A percentile compares a stretch with the other conserved stretches of the same genome.
phyloP scores from a whole-genome alignment of 2,113 vertebrate genomes.

The Labrus mixtus region DNA sequence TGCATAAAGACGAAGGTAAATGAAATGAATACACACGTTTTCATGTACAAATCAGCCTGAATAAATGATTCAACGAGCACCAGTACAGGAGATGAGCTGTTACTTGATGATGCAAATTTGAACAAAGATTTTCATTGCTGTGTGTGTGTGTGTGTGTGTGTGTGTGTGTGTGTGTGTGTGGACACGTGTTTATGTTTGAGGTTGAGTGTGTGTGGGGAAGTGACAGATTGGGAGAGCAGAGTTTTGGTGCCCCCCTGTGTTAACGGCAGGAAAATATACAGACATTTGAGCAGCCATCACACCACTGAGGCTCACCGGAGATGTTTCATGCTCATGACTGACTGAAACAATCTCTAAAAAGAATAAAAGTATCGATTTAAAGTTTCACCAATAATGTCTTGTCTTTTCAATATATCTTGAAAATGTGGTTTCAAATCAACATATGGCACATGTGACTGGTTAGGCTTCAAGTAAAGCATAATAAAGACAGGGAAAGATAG shows the following conservation, averaged over 20 bases:
- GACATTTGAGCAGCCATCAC: not conserved
- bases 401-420: not conserved
- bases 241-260: slow-evolving; percentile 82
- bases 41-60: not conserved
- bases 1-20: slow-evolving; percentile 9
- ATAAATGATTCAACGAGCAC: not conserved
- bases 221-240: slow-evolving; percentile 50
- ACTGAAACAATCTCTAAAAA: not conserved
- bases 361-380: no score
- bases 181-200: no score
- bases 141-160: slow-evolving; percentile 10
- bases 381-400: no score
- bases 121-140: not conserved
- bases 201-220: not conserved
- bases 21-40: not conserved
- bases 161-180: slow-evolving; percentile 15
- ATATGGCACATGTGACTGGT: not conserved
- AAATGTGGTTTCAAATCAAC: not conserved
- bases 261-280: slow-evolving; percentile 39
- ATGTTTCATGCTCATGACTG: not conserved
- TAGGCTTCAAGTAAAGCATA: no score
- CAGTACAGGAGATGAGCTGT: not conserved
- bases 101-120: no score
- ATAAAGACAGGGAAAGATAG: no score
- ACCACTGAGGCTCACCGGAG: not conserved